Conservation (phyloP, 2,113 vertebrate genomes). For the Rafetus swinhoei region DNA sequence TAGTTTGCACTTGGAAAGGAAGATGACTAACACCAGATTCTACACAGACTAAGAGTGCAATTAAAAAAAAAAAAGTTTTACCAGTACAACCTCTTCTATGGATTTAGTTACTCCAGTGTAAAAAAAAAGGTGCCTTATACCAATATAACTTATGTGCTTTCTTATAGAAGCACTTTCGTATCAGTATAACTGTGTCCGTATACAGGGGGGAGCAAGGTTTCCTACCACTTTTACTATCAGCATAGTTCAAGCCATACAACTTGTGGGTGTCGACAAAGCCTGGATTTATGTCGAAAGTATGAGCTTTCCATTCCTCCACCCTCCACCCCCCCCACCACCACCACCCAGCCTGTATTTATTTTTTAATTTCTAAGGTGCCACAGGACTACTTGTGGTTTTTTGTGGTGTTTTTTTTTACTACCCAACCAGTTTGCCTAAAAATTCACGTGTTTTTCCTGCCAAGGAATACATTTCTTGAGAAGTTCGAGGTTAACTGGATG, state of each 20-base stretch:
- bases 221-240: neutral
- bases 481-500: neutral
- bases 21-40: no score
- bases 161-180: neutral
- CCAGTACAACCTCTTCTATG: neutral
- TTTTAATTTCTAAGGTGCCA: no score
- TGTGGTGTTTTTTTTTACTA: no score
- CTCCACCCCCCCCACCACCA: neutral
- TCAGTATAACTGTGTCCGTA: neutral
- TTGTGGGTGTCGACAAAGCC: neutral
- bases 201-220: neutral
- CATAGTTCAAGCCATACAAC: neutral
- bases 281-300: neutral
- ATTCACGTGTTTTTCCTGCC: neutral
- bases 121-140: neutral
- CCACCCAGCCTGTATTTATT: no score
- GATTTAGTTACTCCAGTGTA: neutral
- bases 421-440: neutral
- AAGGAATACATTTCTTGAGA: neutral
- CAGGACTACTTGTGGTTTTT: no score
- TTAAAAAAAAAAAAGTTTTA: neutral
- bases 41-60: no score
- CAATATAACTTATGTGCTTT: neutral
- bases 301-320: neutral
- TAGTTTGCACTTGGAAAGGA: no score